Evolutionary conservation across 2,888 invertebrate genomes (phyloP).

Genomic region (Spodoptera picta): DNA sequence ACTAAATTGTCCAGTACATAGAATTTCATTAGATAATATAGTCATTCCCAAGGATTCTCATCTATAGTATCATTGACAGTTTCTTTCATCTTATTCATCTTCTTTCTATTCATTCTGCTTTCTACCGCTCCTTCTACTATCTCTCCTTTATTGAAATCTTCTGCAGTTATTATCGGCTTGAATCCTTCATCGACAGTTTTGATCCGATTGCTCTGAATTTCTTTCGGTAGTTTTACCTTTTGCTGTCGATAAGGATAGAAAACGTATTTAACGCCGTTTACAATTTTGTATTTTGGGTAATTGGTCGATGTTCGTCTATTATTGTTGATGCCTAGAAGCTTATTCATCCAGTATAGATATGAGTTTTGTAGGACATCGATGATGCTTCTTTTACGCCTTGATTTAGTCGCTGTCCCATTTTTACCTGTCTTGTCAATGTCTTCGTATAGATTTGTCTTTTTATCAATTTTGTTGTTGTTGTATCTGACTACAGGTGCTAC

Average conservation of each 20-base stretch:
- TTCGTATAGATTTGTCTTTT: slow-evolving; percentile 20
- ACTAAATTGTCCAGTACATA: slow-evolving; percentile 80
- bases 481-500: slow-evolving; percentile 65
- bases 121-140: slow-evolving; percentile 75
- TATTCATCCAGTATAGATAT: slow-evolving; percentile 77
- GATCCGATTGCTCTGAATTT: slow-evolving; percentile 56
- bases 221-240: slow-evolving; percentile 70
- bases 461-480: slow-evolving; percentile 56
- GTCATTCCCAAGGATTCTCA: slow-evolving; percentile 86
- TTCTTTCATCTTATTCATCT: slow-evolving; percentile 75
- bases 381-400: slow-evolving; percentile 73
- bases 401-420: slow-evolving; percentile 53
- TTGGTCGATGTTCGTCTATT: slow-evolving; percentile 64
- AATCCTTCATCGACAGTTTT: slow-evolving; percentile 60
- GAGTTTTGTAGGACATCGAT: slow-evolving; percentile 76
- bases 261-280: slow-evolving; percentile 79
- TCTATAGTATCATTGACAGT: slow-evolving; percentile 77
- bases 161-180: slow-evolving; percentile 68
- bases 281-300: slow-evolving; percentile 72
- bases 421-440: slow-evolving; percentile 7
- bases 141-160: slow-evolving; percentile 83
- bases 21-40: slow-evolving; percentile 83
- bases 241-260: slow-evolving; percentile 72
- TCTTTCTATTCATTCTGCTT: slow-evolving; percentile 75
- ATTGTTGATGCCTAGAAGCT: slow-evolving; percentile 67